A percentile compares a stretch with the other conserved stretches of the same genome.
Conservation (phyloP, 2,888 invertebrate genomes). For the Stenotaenia linearis region DNA sequence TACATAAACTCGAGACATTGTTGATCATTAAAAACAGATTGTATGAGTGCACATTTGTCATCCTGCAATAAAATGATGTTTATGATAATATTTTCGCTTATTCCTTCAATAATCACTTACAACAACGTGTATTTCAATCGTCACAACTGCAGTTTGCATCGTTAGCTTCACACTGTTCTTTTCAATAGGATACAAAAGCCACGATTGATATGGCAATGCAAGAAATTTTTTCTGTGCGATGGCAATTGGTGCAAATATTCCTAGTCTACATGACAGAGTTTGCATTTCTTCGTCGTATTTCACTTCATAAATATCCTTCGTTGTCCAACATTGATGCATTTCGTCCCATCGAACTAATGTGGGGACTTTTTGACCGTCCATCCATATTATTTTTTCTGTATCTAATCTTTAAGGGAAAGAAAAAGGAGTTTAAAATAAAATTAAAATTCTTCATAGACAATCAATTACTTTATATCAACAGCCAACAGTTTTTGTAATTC, state of each 20-base stretch:
- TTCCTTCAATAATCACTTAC: no score
- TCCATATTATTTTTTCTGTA: background rate
- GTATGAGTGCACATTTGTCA: background rate
- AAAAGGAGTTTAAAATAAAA: background rate
- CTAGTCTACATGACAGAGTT: background rate
- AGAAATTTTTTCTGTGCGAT: slow-evolving; percentile 6
- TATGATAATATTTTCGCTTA: no score
- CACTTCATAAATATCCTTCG: background rate
- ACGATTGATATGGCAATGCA: slow-evolving; percentile 15
- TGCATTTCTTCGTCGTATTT: slow-evolving; percentile 31
- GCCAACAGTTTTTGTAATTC: background rate
- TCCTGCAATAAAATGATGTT: background rate
- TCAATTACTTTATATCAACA: background rate
- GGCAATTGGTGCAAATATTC: background rate
- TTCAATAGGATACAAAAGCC: background rate
- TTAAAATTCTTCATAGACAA: background rate
- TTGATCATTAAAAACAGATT: background rate
- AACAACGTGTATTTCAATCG: background rate
- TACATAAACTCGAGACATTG: background rate
- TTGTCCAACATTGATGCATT: background rate
- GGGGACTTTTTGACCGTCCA: slow-evolving; percentile 4
- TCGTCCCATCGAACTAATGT: slow-evolving; percentile 8
- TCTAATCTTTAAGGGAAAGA: background rate
- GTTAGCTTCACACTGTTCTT: background rate
- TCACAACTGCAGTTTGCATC: background rate